Conservation (phyloP, 2,113 vertebrate species). For the Struthidea cinerea region DNA sequence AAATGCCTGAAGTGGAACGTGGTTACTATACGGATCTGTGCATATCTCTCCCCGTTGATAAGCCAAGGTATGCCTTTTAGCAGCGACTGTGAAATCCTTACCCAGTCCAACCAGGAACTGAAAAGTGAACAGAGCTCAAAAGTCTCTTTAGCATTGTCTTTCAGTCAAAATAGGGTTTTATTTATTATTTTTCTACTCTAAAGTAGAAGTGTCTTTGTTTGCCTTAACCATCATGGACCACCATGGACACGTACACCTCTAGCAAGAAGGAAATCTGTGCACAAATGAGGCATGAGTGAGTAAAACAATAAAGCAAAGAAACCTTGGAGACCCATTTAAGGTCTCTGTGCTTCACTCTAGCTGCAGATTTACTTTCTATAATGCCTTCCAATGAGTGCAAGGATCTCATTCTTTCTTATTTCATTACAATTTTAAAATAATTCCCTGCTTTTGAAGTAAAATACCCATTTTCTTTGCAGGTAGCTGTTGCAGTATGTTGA, state of each 20-base stretch:
- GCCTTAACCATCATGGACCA: background rate
- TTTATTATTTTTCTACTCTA: background rate
- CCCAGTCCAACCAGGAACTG: background rate
- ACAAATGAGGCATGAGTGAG: background rate
- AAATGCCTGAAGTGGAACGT: background rate
- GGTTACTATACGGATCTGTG: fast-evolving
- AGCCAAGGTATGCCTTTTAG: background rate
- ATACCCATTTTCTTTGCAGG: background rate
- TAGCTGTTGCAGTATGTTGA: background rate
- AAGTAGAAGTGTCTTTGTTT: background rate
- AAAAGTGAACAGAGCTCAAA: background rate
- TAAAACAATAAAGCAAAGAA: background rate
- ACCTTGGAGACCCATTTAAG: background rate
- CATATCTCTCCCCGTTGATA: background rate
- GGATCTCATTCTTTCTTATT: background rate
- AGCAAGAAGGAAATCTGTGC: background rate
- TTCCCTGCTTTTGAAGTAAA: background rate
- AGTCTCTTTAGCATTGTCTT: background rate
- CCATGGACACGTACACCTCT: background rate
- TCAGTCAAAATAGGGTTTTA: background rate
- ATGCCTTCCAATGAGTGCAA: background rate
- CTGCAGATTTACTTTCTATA: background rate
- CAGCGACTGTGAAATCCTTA: background rate
- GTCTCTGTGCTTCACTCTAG: background rate
- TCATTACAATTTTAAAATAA: background rate